Conservation (phyloP, 2,888 invertebrate species). For the Drosophila fulvimacula region DNA sequence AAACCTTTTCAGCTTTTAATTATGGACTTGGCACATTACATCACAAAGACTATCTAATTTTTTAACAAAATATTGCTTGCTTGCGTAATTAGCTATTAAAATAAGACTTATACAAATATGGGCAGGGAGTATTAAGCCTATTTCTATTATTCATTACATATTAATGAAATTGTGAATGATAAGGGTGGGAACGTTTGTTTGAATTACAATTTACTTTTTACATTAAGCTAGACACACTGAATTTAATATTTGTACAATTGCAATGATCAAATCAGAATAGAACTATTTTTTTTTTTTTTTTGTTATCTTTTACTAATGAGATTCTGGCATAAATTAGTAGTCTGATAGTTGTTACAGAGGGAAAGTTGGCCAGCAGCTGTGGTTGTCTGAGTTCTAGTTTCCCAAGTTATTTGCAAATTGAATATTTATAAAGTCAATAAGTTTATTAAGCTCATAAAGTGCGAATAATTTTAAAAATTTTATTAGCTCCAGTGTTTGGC, state of each 20-base stretch:
- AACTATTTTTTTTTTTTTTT: slow-evolving; percentile 23
- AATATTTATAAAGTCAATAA: slow-evolving; percentile 58
- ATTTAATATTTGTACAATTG: slow-evolving; percentile 30
- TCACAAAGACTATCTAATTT: background rate
- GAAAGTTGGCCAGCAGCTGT: slow-evolving; percentile 39
- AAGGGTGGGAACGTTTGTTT: slow-evolving; percentile 13
- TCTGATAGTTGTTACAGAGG: slow-evolving; percentile 13
- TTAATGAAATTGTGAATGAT: slow-evolving; percentile 9
- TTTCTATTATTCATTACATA: slow-evolving; percentile 1
- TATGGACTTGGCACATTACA: background rate
- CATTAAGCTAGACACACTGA: slow-evolving; percentile 14
- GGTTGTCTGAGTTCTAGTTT: slow-evolving; percentile 34
- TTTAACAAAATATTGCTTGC: background rate
- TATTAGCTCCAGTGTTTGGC: slow-evolving; percentile 5
- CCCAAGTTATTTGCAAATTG: slow-evolving; percentile 49
- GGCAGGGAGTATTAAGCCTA: background rate
- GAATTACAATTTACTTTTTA: slow-evolving; percentile 1
- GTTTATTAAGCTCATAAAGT: slow-evolving; percentile 46
- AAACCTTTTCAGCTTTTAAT: background rate
- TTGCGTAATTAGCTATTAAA: background rate
- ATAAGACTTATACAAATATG: background rate
- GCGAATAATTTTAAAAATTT: slow-evolving; percentile 37
- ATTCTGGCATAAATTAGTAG: slow-evolving; percentile 61
- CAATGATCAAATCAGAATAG: slow-evolving; percentile 28
- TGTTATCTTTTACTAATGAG: slow-evolving; percentile 53